Base-by-base conservation (phyloP, 2,113 vertebrate species). In the Clarias batrachus region DNA sequence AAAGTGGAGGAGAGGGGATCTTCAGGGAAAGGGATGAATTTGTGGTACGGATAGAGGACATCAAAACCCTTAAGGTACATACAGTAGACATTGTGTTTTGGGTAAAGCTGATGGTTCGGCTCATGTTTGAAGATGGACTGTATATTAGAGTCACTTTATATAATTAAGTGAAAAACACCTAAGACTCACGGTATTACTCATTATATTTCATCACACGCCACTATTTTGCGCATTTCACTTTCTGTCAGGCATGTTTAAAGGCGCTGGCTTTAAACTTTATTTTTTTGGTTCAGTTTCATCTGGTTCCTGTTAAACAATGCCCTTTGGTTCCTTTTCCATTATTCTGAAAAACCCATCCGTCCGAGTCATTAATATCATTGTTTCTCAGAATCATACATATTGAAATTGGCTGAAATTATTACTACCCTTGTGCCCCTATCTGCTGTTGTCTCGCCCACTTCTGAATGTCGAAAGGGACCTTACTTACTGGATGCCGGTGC, bases 21-120 rank as follows among this genome's bases (percentile, higher is more conserved):
- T 98, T 97, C 92, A 94, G 97, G 3, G 97, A 97, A 89, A 94
- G 97, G 0, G 97, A 98, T 11, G 97, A 98, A 91, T 98, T 98
- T 79, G 97, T 97, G 85, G 97, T 98, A 85, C 81, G 81, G 41
- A 82, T 82, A 82, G 81, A 82, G 66, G 81, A 82, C 62, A 82
- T 82, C 41, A 82, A 82, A 52, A 56, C 84, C 9, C 74, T 63
- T n/a, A 84, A 80, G 82, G 85, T 87, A 81, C n/a, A n/a, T 57
- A 21, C 59, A 27, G 37, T 3, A 4, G 70, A 16, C 4, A 11
- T 17, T 56, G 7, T 33, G 16, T 79, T 57, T 33, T 79, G 14
- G 56, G 56, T 59, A 30, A n/a, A 54, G 48, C 14, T 27, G 41
- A 76, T 74, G 41, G 41, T 25, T 74, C 21, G 4, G 3, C 30